Evolutionary conservation across 2,797 vertebrate genomes (phyloP).

Genomic region (Epinephelus coioides): DNA sequence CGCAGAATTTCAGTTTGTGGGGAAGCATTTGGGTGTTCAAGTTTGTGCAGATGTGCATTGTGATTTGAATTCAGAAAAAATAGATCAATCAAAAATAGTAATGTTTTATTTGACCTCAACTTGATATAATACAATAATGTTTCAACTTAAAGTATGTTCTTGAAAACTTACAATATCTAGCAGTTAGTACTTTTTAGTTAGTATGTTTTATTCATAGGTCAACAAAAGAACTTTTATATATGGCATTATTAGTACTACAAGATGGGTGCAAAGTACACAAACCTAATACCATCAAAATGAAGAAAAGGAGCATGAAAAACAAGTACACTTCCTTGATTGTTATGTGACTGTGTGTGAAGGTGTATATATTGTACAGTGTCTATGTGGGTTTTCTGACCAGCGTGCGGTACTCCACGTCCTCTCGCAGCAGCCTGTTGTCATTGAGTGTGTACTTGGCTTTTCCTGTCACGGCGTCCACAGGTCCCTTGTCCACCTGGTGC

Average conservation of each 20-base stretch:
- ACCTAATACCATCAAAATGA: not conserved
- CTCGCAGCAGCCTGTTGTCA: conserved; percentile 95
- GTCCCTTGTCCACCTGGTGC: conserved; percentile 98
- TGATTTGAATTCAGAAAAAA: too few relatives aligned
- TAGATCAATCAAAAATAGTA: too few relatives aligned
- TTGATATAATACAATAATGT: too few relatives aligned
- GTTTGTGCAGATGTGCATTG: not conserved
- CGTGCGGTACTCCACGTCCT: conserved; percentile 95
- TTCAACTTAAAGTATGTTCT: too few relatives aligned
- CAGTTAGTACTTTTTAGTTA: too few relatives aligned
- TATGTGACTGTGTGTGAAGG: not conserved
- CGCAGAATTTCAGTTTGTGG: not conserved
- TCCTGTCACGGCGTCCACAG: conserved; percentile 95
- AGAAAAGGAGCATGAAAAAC: not conserved
- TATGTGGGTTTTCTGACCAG: conserved; percentile 85
- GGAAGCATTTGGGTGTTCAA: not conserved
- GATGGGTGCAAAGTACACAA: too few relatives aligned
- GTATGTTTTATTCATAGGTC: too few relatives aligned
- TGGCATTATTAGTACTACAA: too few relatives aligned
- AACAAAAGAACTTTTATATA: too few relatives aligned
- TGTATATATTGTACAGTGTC: not conserved
- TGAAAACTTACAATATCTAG: too few relatives aligned
- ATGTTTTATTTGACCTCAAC: too few relatives aligned
- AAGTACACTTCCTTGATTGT: not conserved
- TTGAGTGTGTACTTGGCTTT: conserved; percentile 98